Evolutionary conservation across 2,888 invertebrate species (phyloP).

Genomic region (Crossocerus cetratus): DNA sequence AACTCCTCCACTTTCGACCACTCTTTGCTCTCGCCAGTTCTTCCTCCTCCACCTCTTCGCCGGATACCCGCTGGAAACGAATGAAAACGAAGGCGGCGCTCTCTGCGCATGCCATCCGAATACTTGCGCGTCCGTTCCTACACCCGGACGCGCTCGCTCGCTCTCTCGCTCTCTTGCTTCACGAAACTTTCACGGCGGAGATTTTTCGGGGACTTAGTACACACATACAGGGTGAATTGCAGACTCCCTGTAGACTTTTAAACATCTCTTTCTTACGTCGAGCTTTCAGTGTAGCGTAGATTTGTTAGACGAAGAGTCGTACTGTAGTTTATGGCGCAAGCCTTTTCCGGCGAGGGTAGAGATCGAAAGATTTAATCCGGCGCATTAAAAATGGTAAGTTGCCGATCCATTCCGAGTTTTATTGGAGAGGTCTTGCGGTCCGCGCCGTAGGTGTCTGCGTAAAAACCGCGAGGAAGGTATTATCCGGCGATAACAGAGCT

Average conservation of each 20-base stretch:
- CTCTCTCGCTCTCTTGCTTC: too few relatives aligned
- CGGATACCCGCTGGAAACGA: constrained; percentile 31
- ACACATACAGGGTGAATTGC: neutral
- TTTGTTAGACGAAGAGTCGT: too few relatives aligned
- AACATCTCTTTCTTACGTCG: constrained; percentile 13
- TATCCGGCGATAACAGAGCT: constrained; percentile 51
- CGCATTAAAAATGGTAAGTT: constrained; percentile 42
- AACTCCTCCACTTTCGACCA: neutral
- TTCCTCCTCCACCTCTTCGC: constrained; percentile 26
- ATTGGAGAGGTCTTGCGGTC: constrained; percentile 35
- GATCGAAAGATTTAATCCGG: constrained; percentile 35
- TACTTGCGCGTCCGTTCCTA: constrained; percentile 55
- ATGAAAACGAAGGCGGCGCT: constrained; percentile 25
- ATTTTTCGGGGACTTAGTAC: constrained; percentile 41
- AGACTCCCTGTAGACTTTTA: constrained; percentile 18
- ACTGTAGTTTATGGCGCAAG: too few relatives aligned
- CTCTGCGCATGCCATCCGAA: constrained; percentile 60
- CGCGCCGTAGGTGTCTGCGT: constrained; percentile 28
- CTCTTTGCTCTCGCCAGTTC: constrained; percentile 25
- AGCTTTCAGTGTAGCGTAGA: too few relatives aligned
- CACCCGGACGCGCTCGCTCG: constrained; percentile 40
- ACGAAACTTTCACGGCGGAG: constrained; percentile 44
- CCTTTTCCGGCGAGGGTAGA: neutral
- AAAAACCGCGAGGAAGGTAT: constrained; percentile 44
- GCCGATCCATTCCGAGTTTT: constrained; percentile 48